Evolutionary conservation across 2,888 invertebrate genomes (phyloP).

Genomic region (Thecophora atra): DNA sequence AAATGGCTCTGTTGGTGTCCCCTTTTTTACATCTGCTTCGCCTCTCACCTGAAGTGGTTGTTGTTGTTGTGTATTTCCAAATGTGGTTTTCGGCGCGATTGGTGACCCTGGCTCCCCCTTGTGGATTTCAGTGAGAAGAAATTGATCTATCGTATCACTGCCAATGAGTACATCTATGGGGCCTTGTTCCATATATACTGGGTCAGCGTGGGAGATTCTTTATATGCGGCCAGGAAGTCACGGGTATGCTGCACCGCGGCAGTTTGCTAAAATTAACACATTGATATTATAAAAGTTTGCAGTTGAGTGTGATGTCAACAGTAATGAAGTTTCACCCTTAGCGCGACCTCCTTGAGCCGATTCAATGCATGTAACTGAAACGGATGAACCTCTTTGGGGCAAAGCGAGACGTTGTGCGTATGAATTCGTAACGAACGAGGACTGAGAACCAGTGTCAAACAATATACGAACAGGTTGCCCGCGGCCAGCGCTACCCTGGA

Average conservation of each 20-base stretch:
- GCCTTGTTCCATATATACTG: too few relatives aligned
- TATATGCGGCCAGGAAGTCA: too few relatives aligned
- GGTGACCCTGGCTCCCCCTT: background rate
- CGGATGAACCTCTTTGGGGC: too few relatives aligned
- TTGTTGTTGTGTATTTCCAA: conserved; percentile 24
- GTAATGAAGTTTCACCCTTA: background rate
- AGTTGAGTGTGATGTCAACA: conserved; percentile 34
- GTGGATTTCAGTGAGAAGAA: too few relatives aligned
- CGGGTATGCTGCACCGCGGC: too few relatives aligned
- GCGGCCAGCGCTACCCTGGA: too few relatives aligned
- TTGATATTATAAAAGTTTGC: conserved; percentile 26
- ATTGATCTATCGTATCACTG: too few relatives aligned
- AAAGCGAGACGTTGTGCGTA: conserved; percentile 23
- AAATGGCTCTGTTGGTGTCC: background rate
- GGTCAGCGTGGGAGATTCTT: too few relatives aligned
- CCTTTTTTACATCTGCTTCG: background rate
- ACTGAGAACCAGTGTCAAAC: conserved; percentile 37
- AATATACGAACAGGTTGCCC: background rate
- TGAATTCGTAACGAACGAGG: conserved; percentile 36
- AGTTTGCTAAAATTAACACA: conserved; percentile 8
- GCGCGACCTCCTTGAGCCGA: background rate
- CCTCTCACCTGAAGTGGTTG: background rate
- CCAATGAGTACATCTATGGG: too few relatives aligned
- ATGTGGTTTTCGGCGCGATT: too few relatives aligned
- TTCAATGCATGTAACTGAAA: conserved; percentile 5